These are phyloP conservation scores for Chamaedrilus cognettii DNA, from an alignment of 2,888 invertebrate genomes.

Conservation along the genomic window DNA sequence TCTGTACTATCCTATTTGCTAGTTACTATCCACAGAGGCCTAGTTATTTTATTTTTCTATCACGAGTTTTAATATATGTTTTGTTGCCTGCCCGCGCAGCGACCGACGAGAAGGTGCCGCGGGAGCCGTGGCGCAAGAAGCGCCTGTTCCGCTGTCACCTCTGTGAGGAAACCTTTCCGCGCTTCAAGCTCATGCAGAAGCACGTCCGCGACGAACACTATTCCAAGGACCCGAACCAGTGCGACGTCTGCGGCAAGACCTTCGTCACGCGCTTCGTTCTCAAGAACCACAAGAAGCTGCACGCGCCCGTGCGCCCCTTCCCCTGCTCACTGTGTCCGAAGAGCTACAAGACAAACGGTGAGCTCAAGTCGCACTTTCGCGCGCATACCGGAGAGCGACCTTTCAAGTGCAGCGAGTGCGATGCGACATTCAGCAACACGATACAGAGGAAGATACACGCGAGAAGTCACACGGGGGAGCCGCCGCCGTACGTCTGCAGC, in stretches of 20 bases:
- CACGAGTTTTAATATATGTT: no score
- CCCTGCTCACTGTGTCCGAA: not conserved
- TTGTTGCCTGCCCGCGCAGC: no score
- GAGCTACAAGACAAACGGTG: slow-evolving; percentile 1
- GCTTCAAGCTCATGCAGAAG: not conserved
- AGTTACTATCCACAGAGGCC: no score
- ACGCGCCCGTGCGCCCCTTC: not conserved
- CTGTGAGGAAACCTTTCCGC: not conserved
- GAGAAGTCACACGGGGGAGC: slow-evolving; percentile 4
- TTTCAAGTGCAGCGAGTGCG: slow-evolving; percentile 1
- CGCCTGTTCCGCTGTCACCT: not conserved
- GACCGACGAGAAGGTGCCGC: not conserved
- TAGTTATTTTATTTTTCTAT: no score
- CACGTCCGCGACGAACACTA: not conserved
- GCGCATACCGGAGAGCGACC: not conserved
- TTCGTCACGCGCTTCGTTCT: not conserved
- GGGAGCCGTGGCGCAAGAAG: not conserved
- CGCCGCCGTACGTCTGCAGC: not conserved
- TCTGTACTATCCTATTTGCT: no score
- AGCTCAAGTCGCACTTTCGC: not conserved
- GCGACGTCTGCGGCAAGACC: slow-evolving; percentile 3
- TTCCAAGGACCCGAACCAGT: not conserved
- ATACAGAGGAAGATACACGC: slow-evolving; percentile 3
- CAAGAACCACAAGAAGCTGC: slow-evolving; percentile 1
- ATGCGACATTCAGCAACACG: not conserved